phyloP scores from a whole-genome alignment of 2,797 vertebrate species.

The Onychomys arenicola region DNA sequence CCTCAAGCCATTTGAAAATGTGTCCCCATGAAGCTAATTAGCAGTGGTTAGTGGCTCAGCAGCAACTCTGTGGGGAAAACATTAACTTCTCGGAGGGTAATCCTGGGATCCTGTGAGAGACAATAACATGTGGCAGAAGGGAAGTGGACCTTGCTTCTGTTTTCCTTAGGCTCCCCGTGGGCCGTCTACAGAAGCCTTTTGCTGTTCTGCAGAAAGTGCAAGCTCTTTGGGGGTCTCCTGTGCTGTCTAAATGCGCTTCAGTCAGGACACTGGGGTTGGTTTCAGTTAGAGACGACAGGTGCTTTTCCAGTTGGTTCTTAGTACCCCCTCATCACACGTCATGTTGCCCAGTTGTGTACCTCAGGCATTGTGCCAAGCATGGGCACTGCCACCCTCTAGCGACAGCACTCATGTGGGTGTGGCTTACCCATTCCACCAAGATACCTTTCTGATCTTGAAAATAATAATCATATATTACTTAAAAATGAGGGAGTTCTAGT shows the following conservation, averaged over 20 bases:
- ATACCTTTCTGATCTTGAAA: neutral
- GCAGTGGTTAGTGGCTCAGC: slow-evolving; percentile 34
- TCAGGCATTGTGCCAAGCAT: too few relatives aligned
- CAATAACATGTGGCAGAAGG: neutral
- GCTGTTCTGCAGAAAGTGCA: neutral
- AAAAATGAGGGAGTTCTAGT: neutral
- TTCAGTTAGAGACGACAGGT: neutral
- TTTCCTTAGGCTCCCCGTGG: neutral
- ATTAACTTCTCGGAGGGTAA: neutral
- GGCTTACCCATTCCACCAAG: neutral
- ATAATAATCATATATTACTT: neutral
- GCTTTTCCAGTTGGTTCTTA: neutral
- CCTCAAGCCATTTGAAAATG: slow-evolving; percentile 27
- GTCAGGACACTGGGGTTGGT: neutral
- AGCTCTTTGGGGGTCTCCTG: neutral
- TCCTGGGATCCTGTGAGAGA: neutral
- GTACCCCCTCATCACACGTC: neutral
- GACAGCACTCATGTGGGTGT: neutral
- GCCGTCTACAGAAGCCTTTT: neutral
- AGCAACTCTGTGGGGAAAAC: slow-evolving; percentile 1
- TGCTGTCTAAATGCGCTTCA: neutral
- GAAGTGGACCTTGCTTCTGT: neutral
- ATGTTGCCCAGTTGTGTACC: neutral
- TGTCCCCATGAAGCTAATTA: slow-evolving; percentile 59
- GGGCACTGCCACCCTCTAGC: rapidly evolving